Base-by-base conservation (phyloP, 2,797 vertebrate genomes). In the Typhlichthys subterraneus region DNA sequence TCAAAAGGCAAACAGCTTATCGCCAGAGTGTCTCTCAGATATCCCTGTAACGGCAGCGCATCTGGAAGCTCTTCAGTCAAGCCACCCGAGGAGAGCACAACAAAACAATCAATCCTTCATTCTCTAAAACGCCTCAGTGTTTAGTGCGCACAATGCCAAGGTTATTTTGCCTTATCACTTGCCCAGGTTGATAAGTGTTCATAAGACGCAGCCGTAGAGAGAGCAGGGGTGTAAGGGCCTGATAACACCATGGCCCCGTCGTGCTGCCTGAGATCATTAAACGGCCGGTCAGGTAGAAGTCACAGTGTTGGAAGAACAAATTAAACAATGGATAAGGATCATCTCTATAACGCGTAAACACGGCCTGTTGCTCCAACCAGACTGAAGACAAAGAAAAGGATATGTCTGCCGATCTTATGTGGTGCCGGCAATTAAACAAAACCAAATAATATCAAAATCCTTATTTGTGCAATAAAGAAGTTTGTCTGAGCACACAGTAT, bases 181-280 rank as follows among this genome's bases (percentile, higher is more conserved):
- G 67, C 58, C 58, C 53, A 72, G 68, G 72, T 57, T 70, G 78
- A 76, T 76, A 70, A 80, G 75, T 74, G 73, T 64, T 67, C 72
- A 69, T 75, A 72, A 73, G 61, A 71, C 67, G 52, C 67, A 76
- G 59, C 47, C 56, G 45, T 56, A 45, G 55, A 58, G 61, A 76
- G 61, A 38, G 61, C n/a, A 33, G 38, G 38, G 71, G 33, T 81
- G 76, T 47, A 13, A 17, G 64, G 53, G 12, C 66, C 65, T 58
- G 81, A 77, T 75, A 81, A 81, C 71, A 46, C 46, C 33, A 72
- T 63, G 59, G 64, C 57, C 33, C 46, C 50, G 57, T 63, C 63
- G 67, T 59, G 45, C 65, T 51, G 67, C 58, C 62, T 71, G 71
- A 76, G 68, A 76, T 72, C 67, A 77, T 79, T 75, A 72, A 15